Evolutionary conservation across 2,797 vertebrate species (phyloP), one percentile per base, ranked within the genome.

Genomic region (Syndactyla subalaris): DNA sequence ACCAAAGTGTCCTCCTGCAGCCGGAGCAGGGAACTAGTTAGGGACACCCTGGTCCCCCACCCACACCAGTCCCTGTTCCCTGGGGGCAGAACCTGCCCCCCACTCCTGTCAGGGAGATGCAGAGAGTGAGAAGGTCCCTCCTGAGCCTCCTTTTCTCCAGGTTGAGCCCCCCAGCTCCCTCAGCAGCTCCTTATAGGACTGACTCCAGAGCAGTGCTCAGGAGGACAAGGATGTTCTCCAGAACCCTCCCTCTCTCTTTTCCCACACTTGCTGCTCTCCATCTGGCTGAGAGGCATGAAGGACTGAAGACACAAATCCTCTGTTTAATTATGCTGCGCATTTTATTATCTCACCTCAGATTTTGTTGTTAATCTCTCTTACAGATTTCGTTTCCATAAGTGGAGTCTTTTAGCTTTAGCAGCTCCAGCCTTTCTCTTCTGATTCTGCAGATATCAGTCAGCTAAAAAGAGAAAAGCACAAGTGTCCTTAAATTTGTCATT

Each of bases 311-410:
- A 84, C 70, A 84, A 95, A 92, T 94, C 87, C 81, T 86, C 74
- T 32, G 4, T 93, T 95, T 97, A 95, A 92, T 97, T 95, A 82
- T 19, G 14, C 71, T 95, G 94, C 29, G 36, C 85, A 66, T 83
- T 97, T 96, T 96, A 95, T 97, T 96, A 91, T 68, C 85, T 96
- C 92, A 92, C 93, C 95, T 97, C 89, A 90, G 77, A 81, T 89
- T 94, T 91, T 72, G 87, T 74, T 73, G 91, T 82, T 96, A 73
- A 91, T 91, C 85, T 92, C 88, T 75, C 74, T 88, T 73, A 85
- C 74, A 85, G 59, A 90, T 89, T 89, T 78, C 7, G 1, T 91
- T 84, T 95, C n/a, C 80, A 90, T 80, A 87, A 94, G 76, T 90
- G 93, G 86, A 97, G 57, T 29, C 85, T 90, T 93, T 88, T 63